Evolutionary conservation across 2,113 vertebrate genomes (phyloP).

Genomic region (Cervus canadensis): DNA sequence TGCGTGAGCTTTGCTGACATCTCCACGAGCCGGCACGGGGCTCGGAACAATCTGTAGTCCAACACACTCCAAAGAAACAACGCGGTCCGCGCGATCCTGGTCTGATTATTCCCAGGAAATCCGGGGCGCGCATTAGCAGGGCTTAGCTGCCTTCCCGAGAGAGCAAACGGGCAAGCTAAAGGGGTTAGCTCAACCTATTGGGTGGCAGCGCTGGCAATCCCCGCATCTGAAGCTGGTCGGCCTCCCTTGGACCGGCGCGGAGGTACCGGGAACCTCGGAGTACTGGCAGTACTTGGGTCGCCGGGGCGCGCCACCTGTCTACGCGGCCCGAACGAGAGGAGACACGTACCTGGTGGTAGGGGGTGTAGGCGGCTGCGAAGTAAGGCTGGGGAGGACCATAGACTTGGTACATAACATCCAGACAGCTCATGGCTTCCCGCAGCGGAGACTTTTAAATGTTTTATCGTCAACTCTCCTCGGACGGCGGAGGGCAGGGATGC

Average conservation of each 20-base stretch:
- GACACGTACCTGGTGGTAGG: constrained; percentile 92
- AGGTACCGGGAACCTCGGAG: neutral
- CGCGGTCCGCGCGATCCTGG: neutral
- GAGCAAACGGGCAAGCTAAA: neutral
- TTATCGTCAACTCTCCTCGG: constrained; percentile 73
- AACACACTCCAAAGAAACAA: neutral
- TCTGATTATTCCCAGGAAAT: neutral
- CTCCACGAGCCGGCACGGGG: neutral
- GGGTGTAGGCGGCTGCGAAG: constrained; percentile 90
- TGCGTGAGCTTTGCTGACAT: neutral
- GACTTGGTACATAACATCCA: constrained; percentile 99
- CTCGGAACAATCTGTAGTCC: neutral
- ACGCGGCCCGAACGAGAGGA: too few species aligned
- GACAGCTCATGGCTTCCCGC: constrained; percentile 95
- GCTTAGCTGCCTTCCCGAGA: neutral
- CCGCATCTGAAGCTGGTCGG: neutral
- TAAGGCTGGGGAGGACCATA: constrained; percentile 94
- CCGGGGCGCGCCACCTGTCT: neutral
- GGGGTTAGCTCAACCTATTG: neutral
- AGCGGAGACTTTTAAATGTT: constrained; percentile 53
- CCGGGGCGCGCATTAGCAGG: neutral
- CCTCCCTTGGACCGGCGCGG: neutral
- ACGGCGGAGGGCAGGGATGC: constrained; percentile 68
- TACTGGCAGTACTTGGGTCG: too few species aligned
- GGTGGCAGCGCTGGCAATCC: neutral